Evolutionary conservation across 1,140 invertebrate species (phyloP).

Genomic region (Cyrtorhinus lividipennis): DNA sequence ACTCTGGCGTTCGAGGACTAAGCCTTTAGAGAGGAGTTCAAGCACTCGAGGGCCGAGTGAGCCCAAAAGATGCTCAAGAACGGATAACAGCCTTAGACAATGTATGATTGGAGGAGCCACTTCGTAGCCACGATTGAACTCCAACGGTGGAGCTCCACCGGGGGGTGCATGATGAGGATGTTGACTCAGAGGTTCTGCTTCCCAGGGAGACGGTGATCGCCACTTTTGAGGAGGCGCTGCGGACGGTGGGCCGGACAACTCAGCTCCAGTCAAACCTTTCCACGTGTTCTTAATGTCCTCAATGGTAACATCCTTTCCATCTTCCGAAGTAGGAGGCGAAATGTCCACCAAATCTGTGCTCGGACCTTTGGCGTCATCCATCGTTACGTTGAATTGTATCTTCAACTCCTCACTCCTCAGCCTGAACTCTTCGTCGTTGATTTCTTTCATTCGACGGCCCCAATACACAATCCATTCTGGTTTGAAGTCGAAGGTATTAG

Average conservation of each 20-base stretch:
- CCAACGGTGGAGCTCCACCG: background rate
- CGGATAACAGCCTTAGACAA: constrained; percentile 55
- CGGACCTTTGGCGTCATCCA: background rate
- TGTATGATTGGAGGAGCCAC: constrained; percentile 37
- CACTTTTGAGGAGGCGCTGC: constrained; percentile 11
- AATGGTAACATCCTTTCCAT: constrained; percentile 24
- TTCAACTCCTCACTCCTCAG: constrained; percentile 40
- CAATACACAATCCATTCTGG: constrained; percentile 74
- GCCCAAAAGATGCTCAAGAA: constrained; percentile 62
- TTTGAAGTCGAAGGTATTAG: constrained; percentile 64
- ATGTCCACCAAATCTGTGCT: constrained; percentile 16
- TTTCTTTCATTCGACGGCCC: constrained; percentile 60
- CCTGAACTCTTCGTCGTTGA: constrained; percentile 50
- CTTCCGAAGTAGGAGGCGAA: constrained; percentile 19
- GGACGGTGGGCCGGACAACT: constrained; percentile 20
- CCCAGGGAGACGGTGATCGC: constrained; percentile 25
- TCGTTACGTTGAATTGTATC: constrained; percentile 30
- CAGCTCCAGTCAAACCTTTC: constrained; percentile 26
- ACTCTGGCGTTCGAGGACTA: constrained; percentile 58
- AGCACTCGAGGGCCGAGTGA: constrained; percentile 63
- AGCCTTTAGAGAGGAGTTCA: constrained; percentile 50
- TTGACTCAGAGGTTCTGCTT: constrained; percentile 16
- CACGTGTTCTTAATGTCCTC: constrained; percentile 27
- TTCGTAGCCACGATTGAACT: background rate
- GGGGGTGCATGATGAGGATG: background rate